Evolutionary conservation across 1,140 invertebrate species (phyloP), one percentile per base, ranked within the genome.

Genomic region (Scaptomyza pallida): DNA sequence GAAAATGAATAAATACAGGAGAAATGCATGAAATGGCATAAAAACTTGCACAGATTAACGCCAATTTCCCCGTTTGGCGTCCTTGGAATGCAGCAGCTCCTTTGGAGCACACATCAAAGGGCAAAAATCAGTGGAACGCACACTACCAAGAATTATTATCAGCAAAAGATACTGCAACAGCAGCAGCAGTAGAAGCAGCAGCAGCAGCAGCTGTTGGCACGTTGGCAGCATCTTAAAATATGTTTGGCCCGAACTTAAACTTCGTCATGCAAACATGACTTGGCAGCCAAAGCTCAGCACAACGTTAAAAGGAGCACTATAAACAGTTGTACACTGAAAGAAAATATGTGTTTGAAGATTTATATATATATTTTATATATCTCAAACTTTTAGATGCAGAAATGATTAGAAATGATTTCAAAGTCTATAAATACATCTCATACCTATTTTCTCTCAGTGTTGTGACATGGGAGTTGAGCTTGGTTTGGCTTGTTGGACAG

Each of bases 191-290:
- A n/a, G 21, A 23, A 5, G 41, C 51, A 2, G 3, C 19, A n/a
- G 33, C n/a, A 23, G 47, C 37, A 21, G 16, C 67, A 80, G 72
- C 57, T 41, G 51, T 45, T 65, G 65, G 40, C 54, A 45, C 50
- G 19, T 17, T 52, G 61, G 44, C n/a, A 48, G 51, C 65, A 75
- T 72, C 80, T 65, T 75, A 71, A 69, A 85, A 79, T 85, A 83
- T 75, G 8, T 52, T 51, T 78, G 74, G 65, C 65, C 61, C 47
- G 43, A 52, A 55, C 12, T 57, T 41, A 60, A 83, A 79, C 55
- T 86, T 80, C 72, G 81, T 83, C 80, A 83, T 85, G 80, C 80
- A 86, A 85, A 83, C 80, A 83, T 83, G 81, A 83, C 80, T 83
- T 86, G 80, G 63, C 80, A 80, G 76, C 23, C 74, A 19, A 51